A percentile compares a stretch with the other conserved stretches of the same genome.
These are phyloP conservation scores for Anthonomus grandis DNA, from an alignment of 1,140 invertebrate genomes.

Conservation along the genomic window DNA sequence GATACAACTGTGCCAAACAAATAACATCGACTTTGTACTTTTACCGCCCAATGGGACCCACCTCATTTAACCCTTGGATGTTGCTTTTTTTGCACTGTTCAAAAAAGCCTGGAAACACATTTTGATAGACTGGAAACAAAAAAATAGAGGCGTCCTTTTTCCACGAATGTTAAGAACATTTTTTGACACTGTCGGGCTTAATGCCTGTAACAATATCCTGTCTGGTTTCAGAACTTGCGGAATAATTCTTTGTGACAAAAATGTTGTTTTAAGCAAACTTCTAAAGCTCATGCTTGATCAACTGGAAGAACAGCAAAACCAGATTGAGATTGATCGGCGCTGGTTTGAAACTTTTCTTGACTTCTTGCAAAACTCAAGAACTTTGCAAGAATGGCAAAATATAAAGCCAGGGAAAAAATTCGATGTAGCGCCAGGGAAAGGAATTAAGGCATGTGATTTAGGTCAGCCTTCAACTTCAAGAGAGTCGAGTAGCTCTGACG, in stretches of 20 bases:
- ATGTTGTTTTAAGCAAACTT: slow-evolving; percentile 8
- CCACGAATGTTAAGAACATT: background rate
- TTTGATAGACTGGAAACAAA: slow-evolving; percentile 38
- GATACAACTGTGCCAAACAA: no score
- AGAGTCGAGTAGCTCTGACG: no score
- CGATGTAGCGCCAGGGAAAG: no score
- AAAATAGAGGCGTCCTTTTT: slow-evolving; percentile 22
- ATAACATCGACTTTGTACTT: no score
- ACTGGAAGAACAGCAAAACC: background rate
- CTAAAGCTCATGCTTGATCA: no score
- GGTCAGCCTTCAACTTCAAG: no score
- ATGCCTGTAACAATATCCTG: slow-evolving; percentile 2
- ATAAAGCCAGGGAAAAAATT: background rate
- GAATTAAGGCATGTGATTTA: no score
- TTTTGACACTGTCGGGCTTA: slow-evolving; percentile 1
- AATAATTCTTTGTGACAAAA: no score
- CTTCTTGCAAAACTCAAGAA: no score
- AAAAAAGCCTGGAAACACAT: slow-evolving; percentile 47
- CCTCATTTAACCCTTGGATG: slow-evolving; percentile 49
- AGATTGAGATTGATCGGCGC: background rate
- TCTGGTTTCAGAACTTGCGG: slow-evolving; percentile 14
- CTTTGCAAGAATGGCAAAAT: background rate
- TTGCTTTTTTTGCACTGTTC: slow-evolving; percentile 45
- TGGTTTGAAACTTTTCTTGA: background rate
- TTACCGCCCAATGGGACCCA: no score